These are phyloP conservation scores for Indicator indicator DNA, from an alignment of 2,113 vertebrate genomes.

Conservation along the genomic window DNA sequence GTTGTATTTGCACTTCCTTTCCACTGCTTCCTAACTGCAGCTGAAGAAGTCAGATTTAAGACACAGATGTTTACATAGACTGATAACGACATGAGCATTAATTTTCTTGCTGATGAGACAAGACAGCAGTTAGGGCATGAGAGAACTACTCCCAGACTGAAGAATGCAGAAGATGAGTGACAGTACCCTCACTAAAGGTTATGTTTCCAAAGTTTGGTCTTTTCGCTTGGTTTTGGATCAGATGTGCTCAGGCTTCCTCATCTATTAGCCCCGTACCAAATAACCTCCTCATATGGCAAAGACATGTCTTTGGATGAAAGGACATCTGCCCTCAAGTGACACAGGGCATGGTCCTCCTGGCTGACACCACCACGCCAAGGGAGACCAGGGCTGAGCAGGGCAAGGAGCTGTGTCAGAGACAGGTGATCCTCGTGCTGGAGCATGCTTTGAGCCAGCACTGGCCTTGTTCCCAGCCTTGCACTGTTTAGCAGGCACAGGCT, in stretches of 20 bases:
- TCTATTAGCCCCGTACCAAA: background rate
- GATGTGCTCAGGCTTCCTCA: background rate
- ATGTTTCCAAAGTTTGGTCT: background rate
- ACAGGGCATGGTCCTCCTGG: too few species aligned
- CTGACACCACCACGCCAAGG: background rate
- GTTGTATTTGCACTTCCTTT: background rate
- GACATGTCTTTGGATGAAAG: background rate
- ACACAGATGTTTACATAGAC: background rate
- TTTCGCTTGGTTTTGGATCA: background rate
- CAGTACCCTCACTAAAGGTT: background rate
- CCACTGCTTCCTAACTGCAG: background rate
- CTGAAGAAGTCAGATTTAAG: background rate
- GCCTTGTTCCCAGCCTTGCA: fast-evolving
- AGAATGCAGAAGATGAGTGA: background rate
- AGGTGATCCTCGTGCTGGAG: background rate
- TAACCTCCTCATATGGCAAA: background rate
- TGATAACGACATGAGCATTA: background rate
- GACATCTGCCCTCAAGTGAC: too few species aligned
- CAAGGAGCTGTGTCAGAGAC: too few species aligned
- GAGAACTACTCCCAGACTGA: background rate
- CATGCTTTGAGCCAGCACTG: background rate
- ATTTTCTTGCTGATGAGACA: background rate
- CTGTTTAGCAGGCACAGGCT: background rate
- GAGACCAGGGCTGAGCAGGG: background rate
- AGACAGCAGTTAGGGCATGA: background rate